Percentiles rank a stretch among this genome's conserved stretches.
Evolutionary conservation across 2,113 vertebrate species (phyloP).

Genomic region (Leptosomus discolor): DNA sequence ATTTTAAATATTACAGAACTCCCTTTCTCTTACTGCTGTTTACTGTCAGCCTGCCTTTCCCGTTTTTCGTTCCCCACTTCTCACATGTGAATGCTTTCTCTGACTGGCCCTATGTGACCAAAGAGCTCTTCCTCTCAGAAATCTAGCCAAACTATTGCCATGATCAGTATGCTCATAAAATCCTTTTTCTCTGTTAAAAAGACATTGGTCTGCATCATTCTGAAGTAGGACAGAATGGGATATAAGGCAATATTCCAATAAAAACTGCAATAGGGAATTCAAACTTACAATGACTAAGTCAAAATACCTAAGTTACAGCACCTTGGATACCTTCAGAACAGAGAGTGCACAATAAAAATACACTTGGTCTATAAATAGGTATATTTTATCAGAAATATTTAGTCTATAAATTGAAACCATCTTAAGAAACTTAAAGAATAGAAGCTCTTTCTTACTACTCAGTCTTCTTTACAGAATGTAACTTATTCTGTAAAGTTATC

Average conservation of each 20-base stretch:
- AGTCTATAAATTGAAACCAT: not conserved
- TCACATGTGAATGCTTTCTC: not conserved
- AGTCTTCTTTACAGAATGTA: not conserved
- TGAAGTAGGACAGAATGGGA: not conserved
- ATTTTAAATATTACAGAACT: not conserved
- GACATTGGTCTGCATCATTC: not conserved
- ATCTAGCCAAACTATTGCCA: not conserved
- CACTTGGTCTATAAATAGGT: not conserved
- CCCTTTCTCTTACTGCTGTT: not conserved
- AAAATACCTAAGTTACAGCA: not conserved
- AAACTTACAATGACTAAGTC: not conserved
- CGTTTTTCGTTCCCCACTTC: not conserved
- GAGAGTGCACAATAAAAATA: not conserved
- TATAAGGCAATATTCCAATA: not conserved
- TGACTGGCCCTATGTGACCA: not conserved
- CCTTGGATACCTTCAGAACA: not conserved
- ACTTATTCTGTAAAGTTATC: not conserved
- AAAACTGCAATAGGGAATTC: not conserved
- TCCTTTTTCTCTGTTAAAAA: not conserved
- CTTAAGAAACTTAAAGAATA: not conserved
- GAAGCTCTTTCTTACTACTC: not conserved
- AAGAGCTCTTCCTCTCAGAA: not conserved
- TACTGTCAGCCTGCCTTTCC: not conserved
- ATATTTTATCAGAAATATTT: not conserved
- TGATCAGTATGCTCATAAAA: not conserved